These are phyloP conservation scores for Melipona beecheii DNA, from an alignment of 2,888 invertebrate genomes.

Conservation along the genomic window DNA sequence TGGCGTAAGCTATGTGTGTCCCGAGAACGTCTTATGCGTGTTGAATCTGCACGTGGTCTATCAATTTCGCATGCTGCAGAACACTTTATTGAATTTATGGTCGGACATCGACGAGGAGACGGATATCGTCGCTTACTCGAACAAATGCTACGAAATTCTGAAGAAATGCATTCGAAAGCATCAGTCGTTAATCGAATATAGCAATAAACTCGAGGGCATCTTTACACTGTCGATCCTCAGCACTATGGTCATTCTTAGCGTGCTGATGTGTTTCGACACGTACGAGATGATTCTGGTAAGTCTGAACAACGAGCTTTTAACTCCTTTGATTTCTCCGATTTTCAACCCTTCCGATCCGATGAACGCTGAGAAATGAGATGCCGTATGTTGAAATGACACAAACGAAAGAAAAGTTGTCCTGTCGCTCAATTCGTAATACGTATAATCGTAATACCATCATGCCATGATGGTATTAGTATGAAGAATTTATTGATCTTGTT, in stretches of 20 bases:
- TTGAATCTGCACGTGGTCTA: slow-evolving; percentile 62
- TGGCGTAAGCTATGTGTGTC: slow-evolving; percentile 64
- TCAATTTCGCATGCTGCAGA: slow-evolving; percentile 71
- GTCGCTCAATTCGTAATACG: no score
- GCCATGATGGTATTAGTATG: no score
- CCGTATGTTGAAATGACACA: no score
- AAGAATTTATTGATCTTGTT: no score
- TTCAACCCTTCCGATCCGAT: no score
- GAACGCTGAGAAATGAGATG: no score
- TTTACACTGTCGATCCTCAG: slow-evolving; percentile 57
- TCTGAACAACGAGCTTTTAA: not conserved
- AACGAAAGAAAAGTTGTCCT: no score
- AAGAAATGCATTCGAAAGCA: slow-evolving; percentile 57
- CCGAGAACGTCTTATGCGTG: slow-evolving; percentile 64
- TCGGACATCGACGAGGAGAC: not conserved
- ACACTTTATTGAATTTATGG: slow-evolving; percentile 41
- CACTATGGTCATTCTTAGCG: slow-evolving; percentile 60
- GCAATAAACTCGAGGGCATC: slow-evolving; percentile 54
- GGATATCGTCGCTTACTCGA: not conserved
- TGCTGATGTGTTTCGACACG: slow-evolving; percentile 48
- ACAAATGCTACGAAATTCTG: slow-evolving; percentile 30
- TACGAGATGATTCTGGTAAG: slow-evolving; percentile 57
- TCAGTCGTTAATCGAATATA: slow-evolving; percentile 59
- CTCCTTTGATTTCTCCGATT: no score
- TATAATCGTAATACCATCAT: no score